Percentiles rank a stretch among this genome's conserved stretches.
phyloP scores from a whole-genome alignment of 1,140 invertebrate genomes.

The Aphelenchoides avenae region DNA sequence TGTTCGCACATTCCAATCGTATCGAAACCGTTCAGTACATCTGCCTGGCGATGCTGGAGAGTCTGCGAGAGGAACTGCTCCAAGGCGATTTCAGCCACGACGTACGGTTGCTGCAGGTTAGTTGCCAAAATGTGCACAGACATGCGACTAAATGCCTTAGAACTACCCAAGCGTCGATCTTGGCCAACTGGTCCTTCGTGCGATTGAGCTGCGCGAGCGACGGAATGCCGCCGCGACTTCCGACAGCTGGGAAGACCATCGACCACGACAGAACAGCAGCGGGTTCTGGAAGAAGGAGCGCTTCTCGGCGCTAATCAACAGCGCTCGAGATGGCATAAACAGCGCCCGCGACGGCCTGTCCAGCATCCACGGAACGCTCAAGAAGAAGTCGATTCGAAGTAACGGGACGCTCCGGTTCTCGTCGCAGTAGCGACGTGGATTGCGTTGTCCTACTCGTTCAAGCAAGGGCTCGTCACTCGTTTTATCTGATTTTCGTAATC shows the following conservation, averaged over 20 bases:
- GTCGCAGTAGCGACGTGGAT: no score
- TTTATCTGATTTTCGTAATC: no score
- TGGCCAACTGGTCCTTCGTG: slow-evolving; percentile 8
- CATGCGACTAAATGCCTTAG: neutral
- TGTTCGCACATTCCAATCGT: slow-evolving; percentile 39
- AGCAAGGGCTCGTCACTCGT: no score
- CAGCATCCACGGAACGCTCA: no score
- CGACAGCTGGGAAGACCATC: slow-evolving; percentile 7
- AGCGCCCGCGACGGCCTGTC: no score
- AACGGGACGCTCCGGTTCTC: no score
- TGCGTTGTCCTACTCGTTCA: no score
- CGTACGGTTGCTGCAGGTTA: slow-evolving; percentile 44
- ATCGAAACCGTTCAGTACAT: slow-evolving; percentile 44
- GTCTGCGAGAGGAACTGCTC: slow-evolving; percentile 35
- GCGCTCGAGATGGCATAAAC: slow-evolving; percentile 14
- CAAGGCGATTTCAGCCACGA: slow-evolving; percentile 37
- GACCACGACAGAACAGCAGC: neutral
- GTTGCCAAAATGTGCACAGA: neutral
- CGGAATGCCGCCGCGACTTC: no score
- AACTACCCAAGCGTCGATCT: slow-evolving; percentile 22
- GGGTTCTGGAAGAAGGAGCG: slow-evolving; percentile 13
- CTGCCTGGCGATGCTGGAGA: slow-evolving; percentile 44
- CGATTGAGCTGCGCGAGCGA: slow-evolving; percentile 6
- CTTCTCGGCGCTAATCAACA: slow-evolving; percentile 13
- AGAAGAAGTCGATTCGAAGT: no score